phyloP scores from a whole-genome alignment of 2,797 vertebrate genomes.

The Melanotaenia nigrans region DNA sequence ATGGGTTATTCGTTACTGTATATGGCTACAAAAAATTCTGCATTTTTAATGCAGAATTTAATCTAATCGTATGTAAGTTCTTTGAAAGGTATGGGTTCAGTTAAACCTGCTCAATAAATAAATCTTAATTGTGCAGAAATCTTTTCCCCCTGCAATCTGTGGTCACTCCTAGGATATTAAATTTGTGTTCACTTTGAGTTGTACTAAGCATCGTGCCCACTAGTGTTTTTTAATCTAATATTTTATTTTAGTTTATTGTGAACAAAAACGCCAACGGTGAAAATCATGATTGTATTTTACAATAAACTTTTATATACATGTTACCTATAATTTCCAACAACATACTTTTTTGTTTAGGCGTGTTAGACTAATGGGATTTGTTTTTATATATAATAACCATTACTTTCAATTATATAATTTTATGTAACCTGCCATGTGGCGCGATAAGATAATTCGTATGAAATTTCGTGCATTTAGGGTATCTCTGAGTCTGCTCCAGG shows the following conservation, averaged over 20 bases:
- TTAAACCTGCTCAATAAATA: slow-evolving; percentile 27
- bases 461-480: background rate
- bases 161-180: background rate
- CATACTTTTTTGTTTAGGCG: background rate
- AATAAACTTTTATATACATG: background rate
- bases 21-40: background rate
- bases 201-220: slow-evolving; percentile 40
- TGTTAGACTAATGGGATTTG: background rate
- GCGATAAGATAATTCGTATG: background rate
- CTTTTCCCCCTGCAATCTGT: background rate
- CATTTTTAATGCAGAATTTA: background rate
- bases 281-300: background rate
- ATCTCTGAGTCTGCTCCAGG: background rate
- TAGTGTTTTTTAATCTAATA: slow-evolving; percentile 19
- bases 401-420: background rate
- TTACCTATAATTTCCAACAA: background rate
- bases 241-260: background rate
- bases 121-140: background rate
- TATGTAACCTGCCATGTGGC: background rate
- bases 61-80: background rate
- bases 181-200: background rate
- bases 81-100: background rate
- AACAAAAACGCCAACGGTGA: background rate
- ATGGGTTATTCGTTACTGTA: background rate
- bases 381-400: slow-evolving; percentile 12